Evolutionary conservation across 2,113 vertebrate genomes (phyloP).

Genomic region (Stictonetta naevosa): DNA sequence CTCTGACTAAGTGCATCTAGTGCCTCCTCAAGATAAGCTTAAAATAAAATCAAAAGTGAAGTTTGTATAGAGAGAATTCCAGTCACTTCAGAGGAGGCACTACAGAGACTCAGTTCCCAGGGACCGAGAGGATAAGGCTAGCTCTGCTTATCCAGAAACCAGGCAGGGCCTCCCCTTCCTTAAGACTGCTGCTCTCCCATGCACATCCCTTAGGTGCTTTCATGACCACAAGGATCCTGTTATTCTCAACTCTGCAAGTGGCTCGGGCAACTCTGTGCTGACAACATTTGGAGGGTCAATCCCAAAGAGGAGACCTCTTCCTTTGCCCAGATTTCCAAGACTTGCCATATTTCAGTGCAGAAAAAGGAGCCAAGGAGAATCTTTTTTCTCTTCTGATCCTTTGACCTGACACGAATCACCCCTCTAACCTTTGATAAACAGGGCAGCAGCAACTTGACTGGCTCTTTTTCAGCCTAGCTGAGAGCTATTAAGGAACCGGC

Average conservation of each 20-base stretch:
- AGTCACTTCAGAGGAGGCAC: background rate
- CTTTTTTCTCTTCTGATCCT: background rate
- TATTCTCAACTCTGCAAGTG: background rate
- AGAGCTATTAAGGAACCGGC: background rate
- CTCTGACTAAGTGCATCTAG: background rate
- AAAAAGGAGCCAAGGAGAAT: background rate
- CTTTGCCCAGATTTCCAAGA: background rate
- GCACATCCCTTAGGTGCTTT: background rate
- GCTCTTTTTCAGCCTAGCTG: background rate
- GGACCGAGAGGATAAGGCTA: background rate
- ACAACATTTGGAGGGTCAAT: background rate
- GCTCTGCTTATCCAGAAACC: background rate
- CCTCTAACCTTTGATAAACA: background rate
- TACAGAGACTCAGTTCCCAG: background rate
- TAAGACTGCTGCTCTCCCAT: background rate
- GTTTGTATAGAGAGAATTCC: background rate
- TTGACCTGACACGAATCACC: background rate
- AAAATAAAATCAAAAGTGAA: background rate
- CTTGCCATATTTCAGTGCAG: background rate
- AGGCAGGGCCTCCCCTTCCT: rapidly evolving
- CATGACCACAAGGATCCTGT: background rate
- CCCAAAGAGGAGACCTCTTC: background rate
- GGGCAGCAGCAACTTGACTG: background rate
- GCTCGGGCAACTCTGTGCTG: background rate
- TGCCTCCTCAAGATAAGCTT: background rate